Percentiles rank a stretch among this genome's conserved stretches.
These are phyloP conservation scores for Ptychoptera albimana DNA, from an alignment of 2,888 invertebrate genomes.

Conservation along the genomic window DNA sequence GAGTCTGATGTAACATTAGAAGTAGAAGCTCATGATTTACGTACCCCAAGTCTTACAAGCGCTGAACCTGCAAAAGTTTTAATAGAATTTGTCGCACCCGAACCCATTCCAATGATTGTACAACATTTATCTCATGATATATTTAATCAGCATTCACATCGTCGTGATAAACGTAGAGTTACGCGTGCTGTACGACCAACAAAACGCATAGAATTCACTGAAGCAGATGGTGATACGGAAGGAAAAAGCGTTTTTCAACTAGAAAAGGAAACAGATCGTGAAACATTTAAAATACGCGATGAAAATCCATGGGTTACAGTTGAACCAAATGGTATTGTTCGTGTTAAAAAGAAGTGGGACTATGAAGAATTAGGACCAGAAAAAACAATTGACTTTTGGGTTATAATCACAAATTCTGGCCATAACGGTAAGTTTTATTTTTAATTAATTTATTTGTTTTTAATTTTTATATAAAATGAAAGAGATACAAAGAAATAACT, in stretches of 20 bases:
- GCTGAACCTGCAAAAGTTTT: slow-evolving; percentile 57
- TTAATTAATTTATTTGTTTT: slow-evolving; percentile 1
- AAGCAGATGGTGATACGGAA: slow-evolving; percentile 78
- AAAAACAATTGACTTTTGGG: slow-evolving; percentile 93
- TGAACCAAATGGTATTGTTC: slow-evolving; percentile 78
- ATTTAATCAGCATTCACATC: slow-evolving; percentile 35
- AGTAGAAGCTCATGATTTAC: slow-evolving; percentile 70
- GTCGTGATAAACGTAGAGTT: slow-evolving; percentile 58
- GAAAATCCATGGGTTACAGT: slow-evolving; percentile 91
- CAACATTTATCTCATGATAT: slow-evolving; percentile 37
- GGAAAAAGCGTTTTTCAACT: slow-evolving; percentile 77
- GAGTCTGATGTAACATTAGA: slow-evolving; percentile 50
- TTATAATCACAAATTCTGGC: slow-evolving; percentile 80
- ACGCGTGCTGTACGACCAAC: slow-evolving; percentile 89
- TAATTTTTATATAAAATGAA: background rate
- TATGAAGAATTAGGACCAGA: slow-evolving; percentile 87
- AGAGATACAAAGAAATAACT: no score
- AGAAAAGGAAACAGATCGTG: slow-evolving; percentile 82
- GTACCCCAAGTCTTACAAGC: slow-evolving; percentile 54
- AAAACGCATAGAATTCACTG: slow-evolving; percentile 80
- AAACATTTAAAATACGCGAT: slow-evolving; percentile 84
- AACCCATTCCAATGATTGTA: slow-evolving; percentile 40
- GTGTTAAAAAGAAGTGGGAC: slow-evolving; percentile 94
- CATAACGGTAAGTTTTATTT: slow-evolving; percentile 54
- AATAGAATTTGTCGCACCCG: slow-evolving; percentile 49